Conservation (phyloP, 2,113 vertebrate species). For the Solea senegalensis region DNA sequence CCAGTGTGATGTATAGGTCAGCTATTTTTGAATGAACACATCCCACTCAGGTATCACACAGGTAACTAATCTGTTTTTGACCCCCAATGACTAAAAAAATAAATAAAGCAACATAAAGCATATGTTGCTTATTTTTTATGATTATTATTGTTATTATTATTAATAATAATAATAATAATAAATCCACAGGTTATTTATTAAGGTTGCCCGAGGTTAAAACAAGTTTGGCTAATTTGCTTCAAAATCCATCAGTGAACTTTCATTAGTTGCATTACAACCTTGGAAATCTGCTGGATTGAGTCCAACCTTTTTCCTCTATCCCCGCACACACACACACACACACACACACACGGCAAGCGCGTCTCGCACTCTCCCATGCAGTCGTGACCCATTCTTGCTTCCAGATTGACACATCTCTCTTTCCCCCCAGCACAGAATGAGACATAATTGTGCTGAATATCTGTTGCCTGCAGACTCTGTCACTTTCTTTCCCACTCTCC, state of each 20-base stretch:
- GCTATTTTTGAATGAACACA: constrained; percentile 60
- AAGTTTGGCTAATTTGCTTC: constrained; percentile 39
- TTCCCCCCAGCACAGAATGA: constrained; percentile 48
- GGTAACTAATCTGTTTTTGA: constrained; percentile 52
- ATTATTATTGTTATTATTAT: too few species aligned
- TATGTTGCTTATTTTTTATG: not conserved
- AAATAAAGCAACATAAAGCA: not conserved
- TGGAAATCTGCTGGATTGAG: constrained; percentile 28
- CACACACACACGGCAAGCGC: constrained; percentile 31
- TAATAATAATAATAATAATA: not conserved
- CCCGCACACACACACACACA: constrained; percentile 53
- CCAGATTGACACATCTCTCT: constrained; percentile 63
- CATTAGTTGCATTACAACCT: constrained; percentile 27
- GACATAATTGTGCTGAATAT: constrained; percentile 64
- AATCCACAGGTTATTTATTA: constrained; percentile 6
- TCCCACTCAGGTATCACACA: constrained; percentile 68
- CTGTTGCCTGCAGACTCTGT: constrained; percentile 64
- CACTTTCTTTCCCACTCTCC: constrained; percentile 32
- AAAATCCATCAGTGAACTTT: constrained; percentile 29
- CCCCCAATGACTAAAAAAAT: constrained; percentile 21
- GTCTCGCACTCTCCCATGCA: constrained; percentile 22
- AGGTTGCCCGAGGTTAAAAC: constrained; percentile 37
- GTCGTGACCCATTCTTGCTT: constrained; percentile 56
- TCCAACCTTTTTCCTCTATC: constrained; percentile 19
- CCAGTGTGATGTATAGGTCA: constrained; percentile 60